Evolutionary conservation across 2,888 invertebrate genomes (phyloP), one percentile per base, ranked within the genome.

Genomic region (Boloria euphrosyne): DNA sequence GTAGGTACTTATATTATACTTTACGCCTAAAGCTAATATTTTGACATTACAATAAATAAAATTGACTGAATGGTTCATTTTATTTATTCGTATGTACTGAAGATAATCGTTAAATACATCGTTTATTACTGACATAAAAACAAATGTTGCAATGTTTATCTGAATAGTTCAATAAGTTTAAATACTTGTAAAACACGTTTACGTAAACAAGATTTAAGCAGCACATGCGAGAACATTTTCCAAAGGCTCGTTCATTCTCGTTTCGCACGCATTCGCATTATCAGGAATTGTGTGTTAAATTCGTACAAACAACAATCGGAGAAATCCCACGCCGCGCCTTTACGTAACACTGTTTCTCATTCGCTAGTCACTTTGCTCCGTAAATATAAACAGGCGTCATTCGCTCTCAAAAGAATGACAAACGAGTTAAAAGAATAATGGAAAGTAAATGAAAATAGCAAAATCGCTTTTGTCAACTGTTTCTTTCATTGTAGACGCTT

Each of bases 381-480:
- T 84, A 59, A 86, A 87, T 84, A 87, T 86, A 87, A 89, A 88
- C 86, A 87, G 61, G 81, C 85, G 87, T 87, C 83, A 84, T 83
- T 87, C 83, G 82, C 81, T 79, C 80, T 67, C 84, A 87, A 89
- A 87, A 88, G 87, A 89, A 89, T 89, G 88, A 88, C 88, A 88
- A 89, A 89, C 86, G 88, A 87, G 89, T 87, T 87, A 76, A 86
- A 87, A 85, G 85, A 89, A 87, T 88, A 89, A 89, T 89, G 86
- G 87, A 87, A 87, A 88, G 89, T 89, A 89, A 89, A 89, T 89
- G 87, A 89, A 88, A 87, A 89, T 87, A 85, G 86, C 80, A 84
- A 87, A 89, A 87, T 89, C 87, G 83, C 86, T 85, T 89, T 89
- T 70, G 67, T 68, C 60, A 62, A 67, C 68, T 31, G 62, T 61